Evolutionary conservation across 2,888 invertebrate genomes (phyloP).

Genomic region (Lasius fuliginosus): DNA sequence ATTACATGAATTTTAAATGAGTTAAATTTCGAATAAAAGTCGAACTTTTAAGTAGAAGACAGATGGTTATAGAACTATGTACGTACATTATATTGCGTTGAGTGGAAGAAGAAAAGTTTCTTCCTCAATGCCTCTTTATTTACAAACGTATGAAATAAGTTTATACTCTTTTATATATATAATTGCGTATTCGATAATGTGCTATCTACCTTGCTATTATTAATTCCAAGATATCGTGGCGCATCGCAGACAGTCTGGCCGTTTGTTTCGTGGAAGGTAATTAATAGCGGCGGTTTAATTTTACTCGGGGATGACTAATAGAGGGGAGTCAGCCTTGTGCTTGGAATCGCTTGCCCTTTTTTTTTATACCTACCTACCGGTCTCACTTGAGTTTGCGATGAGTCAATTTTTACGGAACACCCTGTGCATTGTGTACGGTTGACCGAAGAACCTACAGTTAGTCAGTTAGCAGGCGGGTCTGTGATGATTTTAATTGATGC

Average conservation of each 20-base stretch:
- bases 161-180: neutral
- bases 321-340: slow-evolving; percentile 27
- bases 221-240: slow-evolving; percentile 59
- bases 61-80: neutral
- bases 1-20: slow-evolving; percentile 4
- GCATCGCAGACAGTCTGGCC: slow-evolving; percentile 53
- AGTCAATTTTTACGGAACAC: slow-evolving; percentile 66
- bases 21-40: neutral
- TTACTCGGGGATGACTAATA: slow-evolving; percentile 69
- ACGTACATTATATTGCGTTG: neutral
- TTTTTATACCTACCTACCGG: slow-evolving; percentile 1
- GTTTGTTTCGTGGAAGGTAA: slow-evolving; percentile 71
- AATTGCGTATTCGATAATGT: neutral
- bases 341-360: slow-evolving; percentile 17
- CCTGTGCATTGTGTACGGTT: slow-evolving; percentile 33
- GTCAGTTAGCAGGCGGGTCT: slow-evolving; percentile 51
- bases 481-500: slow-evolving; percentile 66
- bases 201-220: slow-evolving; percentile 61
- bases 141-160: neutral
- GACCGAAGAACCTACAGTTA: slow-evolving; percentile 47
- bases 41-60: neutral
- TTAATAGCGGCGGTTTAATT: slow-evolving; percentile 70
- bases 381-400: slow-evolving; percentile 59
- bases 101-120: neutral
- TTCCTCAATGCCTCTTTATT: neutral